Evolutionary conservation across 2,113 vertebrate genomes (phyloP), one percentile per base, ranked within the genome.

Genomic region (Nannobrachium achirus): DNA sequence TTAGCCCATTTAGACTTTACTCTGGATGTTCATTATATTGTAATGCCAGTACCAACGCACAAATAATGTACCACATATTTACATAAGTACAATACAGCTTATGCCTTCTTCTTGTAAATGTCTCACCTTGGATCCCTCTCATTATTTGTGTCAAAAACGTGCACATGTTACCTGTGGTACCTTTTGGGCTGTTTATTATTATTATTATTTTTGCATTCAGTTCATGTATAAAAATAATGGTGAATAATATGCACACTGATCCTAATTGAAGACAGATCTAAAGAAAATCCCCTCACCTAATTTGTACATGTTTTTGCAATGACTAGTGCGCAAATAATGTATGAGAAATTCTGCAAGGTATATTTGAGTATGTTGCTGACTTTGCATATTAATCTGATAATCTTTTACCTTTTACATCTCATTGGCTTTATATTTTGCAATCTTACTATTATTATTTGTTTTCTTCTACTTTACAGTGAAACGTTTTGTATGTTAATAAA

Each of bases 401-500:
- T 16, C 39, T 71, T 65, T 13, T 25, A 53, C 50, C 4, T 41
- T 41, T 70, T 15, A 56, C 20, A 63, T 74, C 44, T 71, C 10
- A 71, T 71, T 56, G 56, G 73, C 50, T 63, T 20, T 45, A 14
- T 19, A 6, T 69, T 14, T 42, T 41, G 14, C 46, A 40, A 66
- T 38, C 1, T 33, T 49, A 49, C 8, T 69, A 41, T 75, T 52
- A 8, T 20, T 56, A 7, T 16, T 60, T 73, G 19, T 16, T 49
- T 50, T 55, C 6, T 63, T 76, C 79, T 76, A 72, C 60, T 71
- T 77, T 71, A 65, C 3, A 2, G 41, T 73, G 42, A 60, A 58
- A 42, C 25, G 69, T 81, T 77, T 85, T 74, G 73, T 85, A 68
- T 86, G 75, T 71, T 56, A 71, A 69, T 55, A 10, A 42, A 11